phyloP scores from a whole-genome alignment of 2,113 vertebrate genomes.

The Chloebia gouldiae region DNA sequence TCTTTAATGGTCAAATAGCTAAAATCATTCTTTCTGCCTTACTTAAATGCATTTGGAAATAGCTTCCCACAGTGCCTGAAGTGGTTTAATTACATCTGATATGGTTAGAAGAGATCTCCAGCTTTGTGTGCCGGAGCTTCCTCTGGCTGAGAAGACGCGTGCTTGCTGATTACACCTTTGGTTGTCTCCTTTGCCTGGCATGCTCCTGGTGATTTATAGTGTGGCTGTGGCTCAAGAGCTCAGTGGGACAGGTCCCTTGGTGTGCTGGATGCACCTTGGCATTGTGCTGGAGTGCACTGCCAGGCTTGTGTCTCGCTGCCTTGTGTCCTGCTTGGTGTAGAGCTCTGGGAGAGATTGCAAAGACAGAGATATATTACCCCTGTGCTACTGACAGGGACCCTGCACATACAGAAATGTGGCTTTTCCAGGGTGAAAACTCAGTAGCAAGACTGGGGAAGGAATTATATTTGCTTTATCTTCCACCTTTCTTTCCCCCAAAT shows the following conservation, averaged over 20 bases:
- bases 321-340: rapidly evolving
- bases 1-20: slow-evolving; percentile 1
- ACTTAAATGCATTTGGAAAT: slow-evolving; percentile 18
- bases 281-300: background rate
- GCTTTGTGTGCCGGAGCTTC: background rate
- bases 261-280: background rate
- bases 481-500: background rate
- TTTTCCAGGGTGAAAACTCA: background rate
- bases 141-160: rapidly evolving
- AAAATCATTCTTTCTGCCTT: background rate
- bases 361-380: background rate
- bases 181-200: background rate
- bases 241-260: background rate
- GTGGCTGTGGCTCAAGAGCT: background rate
- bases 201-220: background rate
- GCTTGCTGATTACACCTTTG: background rate
- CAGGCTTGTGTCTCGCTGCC: background rate
- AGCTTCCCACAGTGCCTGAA: slow-evolving; percentile 28
- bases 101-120: background rate
- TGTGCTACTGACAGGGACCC: background rate
- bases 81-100: slow-evolving; percentile 28
- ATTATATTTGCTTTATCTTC: background rate
- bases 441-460: background rate
- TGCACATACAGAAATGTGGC: background rate
- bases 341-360: background rate